These are phyloP conservation scores for Passerculus sandwichensis DNA, from an alignment of 2,797 vertebrate genomes.

Conservation along the genomic window DNA sequence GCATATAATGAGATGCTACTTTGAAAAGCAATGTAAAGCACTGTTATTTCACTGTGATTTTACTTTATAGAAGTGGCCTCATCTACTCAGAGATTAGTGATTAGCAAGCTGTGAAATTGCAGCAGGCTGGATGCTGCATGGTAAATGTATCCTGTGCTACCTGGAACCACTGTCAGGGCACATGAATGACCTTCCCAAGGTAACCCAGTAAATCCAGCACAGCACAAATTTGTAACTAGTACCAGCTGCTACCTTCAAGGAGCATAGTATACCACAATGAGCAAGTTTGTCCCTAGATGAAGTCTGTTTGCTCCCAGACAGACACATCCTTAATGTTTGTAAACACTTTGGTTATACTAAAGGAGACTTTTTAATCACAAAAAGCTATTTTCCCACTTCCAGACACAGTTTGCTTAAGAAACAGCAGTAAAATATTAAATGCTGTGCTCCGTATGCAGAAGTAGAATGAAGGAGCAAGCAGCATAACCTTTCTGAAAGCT, in stretches of 20 bases:
- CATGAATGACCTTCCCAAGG: neutral
- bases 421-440: neutral
- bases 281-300: neutral
- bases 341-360: neutral
- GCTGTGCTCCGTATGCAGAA: neutral
- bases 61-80: neutral
- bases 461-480: neutral
- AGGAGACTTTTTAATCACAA: neutral
- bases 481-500: neutral
- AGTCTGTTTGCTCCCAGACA: neutral
- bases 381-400: neutral
- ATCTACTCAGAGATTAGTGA: neutral
- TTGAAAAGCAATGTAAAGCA: neutral
- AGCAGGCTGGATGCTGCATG: neutral
- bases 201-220: neutral
- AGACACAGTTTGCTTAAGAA: neutral
- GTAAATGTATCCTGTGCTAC: neutral
- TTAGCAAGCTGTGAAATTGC: neutral
- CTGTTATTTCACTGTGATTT: neutral
- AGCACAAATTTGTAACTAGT: rapidly evolving
- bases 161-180: neutral
- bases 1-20: neutral
- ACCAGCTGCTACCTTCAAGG: neutral
- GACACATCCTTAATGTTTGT: neutral
- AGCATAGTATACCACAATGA: neutral